phyloP scores from a whole-genome alignment of 2,888 invertebrate genomes.

The Sinhomidia bicolor region DNA sequence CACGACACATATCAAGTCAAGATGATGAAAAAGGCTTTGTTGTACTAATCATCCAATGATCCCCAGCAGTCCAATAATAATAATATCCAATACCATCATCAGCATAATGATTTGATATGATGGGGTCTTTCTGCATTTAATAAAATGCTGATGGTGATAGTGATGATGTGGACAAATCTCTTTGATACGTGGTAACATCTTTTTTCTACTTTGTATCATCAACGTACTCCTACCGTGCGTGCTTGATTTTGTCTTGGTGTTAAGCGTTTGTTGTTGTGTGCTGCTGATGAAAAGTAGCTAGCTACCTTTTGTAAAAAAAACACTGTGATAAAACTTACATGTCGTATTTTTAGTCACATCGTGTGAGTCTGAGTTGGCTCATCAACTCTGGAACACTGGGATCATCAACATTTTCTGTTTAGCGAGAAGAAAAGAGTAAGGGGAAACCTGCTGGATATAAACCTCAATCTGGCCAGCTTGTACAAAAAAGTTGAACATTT shows the following conservation, averaged over 20 bases:
- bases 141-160: background rate
- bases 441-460: conserved; percentile 36
- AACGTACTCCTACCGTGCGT: background rate
- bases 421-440: background rate
- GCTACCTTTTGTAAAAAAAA: no score
- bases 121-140: background rate
- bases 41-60: conserved; percentile 35
- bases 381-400: conserved; percentile 11
- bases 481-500: background rate
- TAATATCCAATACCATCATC: background rate
- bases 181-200: conserved; percentile 9
- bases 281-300: background rate
- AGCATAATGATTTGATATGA: background rate
- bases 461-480: conserved; percentile 43
- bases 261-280: background rate
- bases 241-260: background rate
- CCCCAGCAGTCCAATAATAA: background rate
- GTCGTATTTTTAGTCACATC: conserved; percentile 48
- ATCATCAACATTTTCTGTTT: conserved; percentile 13
- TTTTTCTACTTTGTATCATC: background rate
- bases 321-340: conserved; percentile 29
- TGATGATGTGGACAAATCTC: conserved; percentile 59
- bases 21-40: conserved; percentile 37
- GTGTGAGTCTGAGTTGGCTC: conserved; percentile 44
- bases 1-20: background rate